Conservation (phyloP, 2,797 vertebrate species). For the Channallabes apus region DNA sequence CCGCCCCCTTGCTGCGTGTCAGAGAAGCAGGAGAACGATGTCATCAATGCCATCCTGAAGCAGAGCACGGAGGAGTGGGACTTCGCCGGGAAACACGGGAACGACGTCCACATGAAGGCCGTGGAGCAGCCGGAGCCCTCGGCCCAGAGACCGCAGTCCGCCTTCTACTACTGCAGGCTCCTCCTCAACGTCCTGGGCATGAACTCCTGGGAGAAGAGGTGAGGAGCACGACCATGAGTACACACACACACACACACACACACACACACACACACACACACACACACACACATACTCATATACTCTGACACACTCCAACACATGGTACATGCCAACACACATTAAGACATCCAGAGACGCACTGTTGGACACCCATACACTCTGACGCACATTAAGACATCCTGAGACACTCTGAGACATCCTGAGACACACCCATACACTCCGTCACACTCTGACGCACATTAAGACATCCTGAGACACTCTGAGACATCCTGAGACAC, state of each 20-base stretch:
- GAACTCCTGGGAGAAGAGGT: constrained; percentile 99
- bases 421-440: too few relatives aligned
- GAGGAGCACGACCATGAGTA: constrained; percentile 52
- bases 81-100: constrained; percentile 86
- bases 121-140: constrained; percentile 86
- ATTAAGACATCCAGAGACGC: not conserved
- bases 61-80: constrained; percentile 92
- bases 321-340: not conserved
- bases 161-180: constrained; percentile 97
- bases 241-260: not conserved
- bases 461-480: constrained; percentile 60
- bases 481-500: not conserved
- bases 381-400: not conserved
- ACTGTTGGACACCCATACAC: not conserved
- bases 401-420: not conserved
- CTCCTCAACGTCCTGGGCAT: constrained; percentile 97
- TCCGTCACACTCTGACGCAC: constrained; percentile 46
- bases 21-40: constrained; percentile 97
- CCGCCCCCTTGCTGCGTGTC: constrained; percentile 91
- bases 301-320: not conserved
- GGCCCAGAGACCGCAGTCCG: constrained; percentile 88
- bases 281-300: not conserved
- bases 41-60: constrained; percentile 96
- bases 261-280: not conserved
- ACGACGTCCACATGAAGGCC: constrained; percentile 90